Evolutionary conservation across 2,113 vertebrate species (phyloP).

Genomic region (Lethenteron reissneri): DNA sequence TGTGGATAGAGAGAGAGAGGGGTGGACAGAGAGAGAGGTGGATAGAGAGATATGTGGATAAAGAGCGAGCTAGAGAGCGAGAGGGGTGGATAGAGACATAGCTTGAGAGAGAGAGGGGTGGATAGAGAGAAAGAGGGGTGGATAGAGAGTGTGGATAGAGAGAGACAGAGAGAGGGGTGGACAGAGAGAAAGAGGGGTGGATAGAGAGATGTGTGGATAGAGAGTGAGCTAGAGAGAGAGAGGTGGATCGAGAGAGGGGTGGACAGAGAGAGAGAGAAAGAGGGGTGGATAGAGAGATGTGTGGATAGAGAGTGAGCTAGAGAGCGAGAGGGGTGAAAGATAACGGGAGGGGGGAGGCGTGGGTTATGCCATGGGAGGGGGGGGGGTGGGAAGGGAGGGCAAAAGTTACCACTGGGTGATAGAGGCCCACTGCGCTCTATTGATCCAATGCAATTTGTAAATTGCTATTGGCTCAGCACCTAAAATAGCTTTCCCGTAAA

Average conservation of each 20-base stretch:
- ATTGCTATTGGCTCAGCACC: too few species aligned
- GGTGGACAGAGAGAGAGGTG: not conserved
- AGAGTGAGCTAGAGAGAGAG: not conserved
- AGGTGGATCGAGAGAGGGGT: not conserved
- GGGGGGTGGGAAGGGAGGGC: too few species aligned
- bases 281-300: not conserved
- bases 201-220: not conserved
- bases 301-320: not conserved
- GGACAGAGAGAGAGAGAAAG: not conserved
- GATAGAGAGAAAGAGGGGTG: not conserved
- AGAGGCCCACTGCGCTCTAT: too few species aligned
- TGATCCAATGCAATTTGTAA: too few species aligned
- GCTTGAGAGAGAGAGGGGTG: not conserved
- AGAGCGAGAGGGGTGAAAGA: not conserved
- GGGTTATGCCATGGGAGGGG: not conserved
- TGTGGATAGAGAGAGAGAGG: not conserved
- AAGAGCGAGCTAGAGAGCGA: not conserved
- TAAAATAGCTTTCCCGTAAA: too few species aligned
- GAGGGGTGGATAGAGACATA: not conserved
- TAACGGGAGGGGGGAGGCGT: not conserved
- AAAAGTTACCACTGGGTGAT: too few species aligned
- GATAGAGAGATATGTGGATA: not conserved
- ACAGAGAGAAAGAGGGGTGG: not conserved
- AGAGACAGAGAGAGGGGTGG: not conserved
- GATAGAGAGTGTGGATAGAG: not conserved